Conservation (phyloP, 1,140 invertebrate species). For the Acromyrmex charruanus region DNA sequence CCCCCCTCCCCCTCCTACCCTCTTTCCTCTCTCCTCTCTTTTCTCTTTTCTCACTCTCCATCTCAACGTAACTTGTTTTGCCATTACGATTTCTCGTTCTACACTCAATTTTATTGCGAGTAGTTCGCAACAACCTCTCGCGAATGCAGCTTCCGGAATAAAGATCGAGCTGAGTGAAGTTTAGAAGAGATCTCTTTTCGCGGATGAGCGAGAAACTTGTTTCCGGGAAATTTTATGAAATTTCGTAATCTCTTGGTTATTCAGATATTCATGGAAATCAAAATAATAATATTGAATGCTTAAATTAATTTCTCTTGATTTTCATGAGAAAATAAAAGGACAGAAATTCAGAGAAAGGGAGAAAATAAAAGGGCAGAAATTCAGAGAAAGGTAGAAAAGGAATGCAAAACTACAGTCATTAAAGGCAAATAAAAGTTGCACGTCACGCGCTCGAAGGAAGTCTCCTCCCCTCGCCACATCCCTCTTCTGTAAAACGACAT, state of each 20-base stretch:
- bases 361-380: background rate
- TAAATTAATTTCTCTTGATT: background rate
- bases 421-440: conserved; percentile 56
- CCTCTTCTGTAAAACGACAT: conserved; percentile 15
- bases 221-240: conserved; percentile 18
- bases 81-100: conserved; percentile 64
- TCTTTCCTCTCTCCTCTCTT: background rate
- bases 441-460: conserved; percentile 50
- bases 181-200: conserved; percentile 3
- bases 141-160: conserved; percentile 45
- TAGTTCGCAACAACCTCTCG: background rate
- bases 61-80: conserved; percentile 28
- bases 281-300: background rate
- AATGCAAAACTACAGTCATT: background rate
- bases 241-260: background rate
- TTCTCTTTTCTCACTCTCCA: conserved; percentile 25
- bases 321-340: background rate
- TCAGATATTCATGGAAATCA: background rate
- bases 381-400: background rate
- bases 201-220: conserved; percentile 18
- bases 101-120: conserved; percentile 64
- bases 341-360: background rate
- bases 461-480: background rate
- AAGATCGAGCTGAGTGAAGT: background rate
- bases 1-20: too few relatives aligned